These are phyloP conservation scores for Neosalanx taihuensis DNA, from an alignment of 2,797 vertebrate species.

Conservation along the genomic window DNA sequence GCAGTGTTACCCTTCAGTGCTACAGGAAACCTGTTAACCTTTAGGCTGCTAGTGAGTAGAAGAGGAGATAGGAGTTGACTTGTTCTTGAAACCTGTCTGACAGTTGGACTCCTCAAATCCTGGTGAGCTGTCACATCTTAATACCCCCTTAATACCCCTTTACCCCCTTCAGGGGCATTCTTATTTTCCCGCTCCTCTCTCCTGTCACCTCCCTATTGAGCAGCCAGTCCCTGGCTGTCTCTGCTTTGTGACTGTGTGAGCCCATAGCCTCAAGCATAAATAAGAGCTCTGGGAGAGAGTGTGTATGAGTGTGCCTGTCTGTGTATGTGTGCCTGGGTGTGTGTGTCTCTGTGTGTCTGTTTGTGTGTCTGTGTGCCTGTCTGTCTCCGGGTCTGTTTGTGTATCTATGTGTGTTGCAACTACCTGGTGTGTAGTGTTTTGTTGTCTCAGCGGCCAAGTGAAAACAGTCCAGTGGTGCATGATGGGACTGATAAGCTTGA, in stretches of 20 bases:
- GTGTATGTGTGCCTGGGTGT: no score
- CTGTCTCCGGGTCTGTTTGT: background rate
- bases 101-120: slow-evolving; percentile 17
- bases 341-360: no score
- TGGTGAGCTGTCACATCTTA: slow-evolving; percentile 22
- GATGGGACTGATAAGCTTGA: slow-evolving; percentile 8
- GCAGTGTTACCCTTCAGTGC: no score
- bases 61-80: background rate
- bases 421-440: slow-evolving; percentile 29
- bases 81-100: slow-evolving; percentile 4
- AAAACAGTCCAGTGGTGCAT: slow-evolving; percentile 17
- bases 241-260: slow-evolving; percentile 27
- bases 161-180: slow-evolving; percentile 10
- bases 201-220: slow-evolving; percentile 27
- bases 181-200: slow-evolving; percentile 24
- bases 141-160: slow-evolving; percentile 18
- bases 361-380: slow-evolving; percentile 1
- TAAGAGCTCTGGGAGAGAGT: background rate
- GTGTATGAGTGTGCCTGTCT: no score
- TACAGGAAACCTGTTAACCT: background rate
- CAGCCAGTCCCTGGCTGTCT: slow-evolving; percentile 40
- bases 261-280: slow-evolving; percentile 5
- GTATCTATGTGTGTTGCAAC: slow-evolving; percentile 9
- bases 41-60: background rate
- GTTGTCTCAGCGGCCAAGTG: slow-evolving; percentile 17